A percentile compares a stretch with the other conserved stretches of the same genome.
Evolutionary conservation across 2,113 vertebrate species (phyloP).

Genomic region (Psammodynastes pulverulentus): DNA sequence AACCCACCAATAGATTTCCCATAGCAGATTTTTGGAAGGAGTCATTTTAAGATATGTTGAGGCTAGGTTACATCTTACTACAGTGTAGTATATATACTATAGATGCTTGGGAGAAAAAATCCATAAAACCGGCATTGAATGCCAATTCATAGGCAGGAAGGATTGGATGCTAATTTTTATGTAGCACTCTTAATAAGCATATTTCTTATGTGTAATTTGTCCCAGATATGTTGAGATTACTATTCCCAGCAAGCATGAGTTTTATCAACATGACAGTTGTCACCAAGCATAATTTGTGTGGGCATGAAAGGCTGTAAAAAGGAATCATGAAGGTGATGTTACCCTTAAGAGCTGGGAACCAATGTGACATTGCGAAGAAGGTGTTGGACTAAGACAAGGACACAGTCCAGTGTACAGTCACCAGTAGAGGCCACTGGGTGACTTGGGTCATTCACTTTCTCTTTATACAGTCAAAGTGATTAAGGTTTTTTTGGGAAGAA

Average conservation of each 20-base stretch:
- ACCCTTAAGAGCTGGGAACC: background rate
- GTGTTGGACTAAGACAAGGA: background rate
- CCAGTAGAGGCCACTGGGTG: background rate
- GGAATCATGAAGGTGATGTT: background rate
- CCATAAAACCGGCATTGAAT: background rate
- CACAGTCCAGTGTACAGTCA: background rate
- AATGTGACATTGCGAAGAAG: background rate
- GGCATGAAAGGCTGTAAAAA: background rate
- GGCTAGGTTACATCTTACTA: background rate
- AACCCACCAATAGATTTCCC: background rate
- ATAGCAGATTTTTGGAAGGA: background rate
- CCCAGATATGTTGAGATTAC: background rate
- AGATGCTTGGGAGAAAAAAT: background rate
- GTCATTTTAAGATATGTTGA: background rate
- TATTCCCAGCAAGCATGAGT: background rate
- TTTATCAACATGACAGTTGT: background rate
- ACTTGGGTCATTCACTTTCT: background rate
- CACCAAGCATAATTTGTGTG: background rate
- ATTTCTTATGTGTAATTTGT: background rate
- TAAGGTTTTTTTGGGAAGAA: background rate
- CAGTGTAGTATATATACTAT: background rate
- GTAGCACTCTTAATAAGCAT: background rate
- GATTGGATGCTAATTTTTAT: background rate
- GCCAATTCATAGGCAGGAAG: background rate
- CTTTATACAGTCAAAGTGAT: background rate